Base-by-base conservation (phyloP, 2,113 vertebrate genomes). In the Vidua macroura region DNA sequence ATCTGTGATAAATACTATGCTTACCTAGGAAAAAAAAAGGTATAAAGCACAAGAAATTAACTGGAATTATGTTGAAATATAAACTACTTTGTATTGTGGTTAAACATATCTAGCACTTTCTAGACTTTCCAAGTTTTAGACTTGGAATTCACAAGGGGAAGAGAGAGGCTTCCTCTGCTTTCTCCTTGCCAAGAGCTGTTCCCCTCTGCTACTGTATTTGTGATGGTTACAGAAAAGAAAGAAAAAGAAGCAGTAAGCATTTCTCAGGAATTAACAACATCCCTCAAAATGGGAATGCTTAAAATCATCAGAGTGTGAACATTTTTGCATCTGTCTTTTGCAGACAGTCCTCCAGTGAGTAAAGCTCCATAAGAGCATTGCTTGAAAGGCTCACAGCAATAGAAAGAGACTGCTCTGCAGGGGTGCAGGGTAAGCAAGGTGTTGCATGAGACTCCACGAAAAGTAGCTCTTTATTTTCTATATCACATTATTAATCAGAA, bases 101-200 rank as follows among this genome's bases (percentile, higher is more conserved):
- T 92, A 83, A 95, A 79, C 5, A 69, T 58, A 77, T 83, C 88
- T 90, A 88, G 46, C 92, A 92, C 63, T 77, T 96, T 93, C 95
- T 95, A 81, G 51, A n/a, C n/a, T n/a, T n/a, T n/a, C n/a, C n/a
- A n/a, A 85, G 48, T 74, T 96, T 88, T 92, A 94, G 79, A 86
- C 67, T 93, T 88, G 66, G 84, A 91, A 92, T 92, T 92, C 62
- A 82, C 27, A 68, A 63, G 21, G 43, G 64, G 64, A 95, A 74
- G 63, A 91, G 90, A 84, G 77, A 82, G 11, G 16, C 23, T 95
- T 67, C 85, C 15, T 92, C 73, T 76, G 12, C 19, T 76, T 51
- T 66, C 5, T 70, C 10, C 44, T 23, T 0, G 31, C 89, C 76
- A 92, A 81, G 46, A 60, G 23, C 43, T 53, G 12, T 43, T 88